Evolutionary conservation across 2,797 vertebrate species (phyloP).

Genomic region (Sebastiscus albofasciatus): DNA sequence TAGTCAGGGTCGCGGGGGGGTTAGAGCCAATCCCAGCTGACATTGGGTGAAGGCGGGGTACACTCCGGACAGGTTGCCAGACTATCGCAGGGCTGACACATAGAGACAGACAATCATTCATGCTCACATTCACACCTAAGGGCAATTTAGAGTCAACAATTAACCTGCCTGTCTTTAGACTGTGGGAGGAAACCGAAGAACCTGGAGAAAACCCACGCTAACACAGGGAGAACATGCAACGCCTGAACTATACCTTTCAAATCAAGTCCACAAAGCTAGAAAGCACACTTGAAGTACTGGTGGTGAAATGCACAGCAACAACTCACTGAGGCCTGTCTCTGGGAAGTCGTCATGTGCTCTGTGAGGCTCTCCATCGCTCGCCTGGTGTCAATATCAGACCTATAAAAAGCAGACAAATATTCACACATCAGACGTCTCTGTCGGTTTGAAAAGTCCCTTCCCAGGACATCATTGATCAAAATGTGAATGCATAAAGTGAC

Average conservation of each 20-base stretch:
- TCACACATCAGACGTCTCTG: constrained; percentile 11
- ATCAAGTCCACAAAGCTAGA: neutral
- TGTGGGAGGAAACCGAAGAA: too few species aligned
- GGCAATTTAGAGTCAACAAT: too few species aligned
- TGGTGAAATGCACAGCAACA: constrained; percentile 28
- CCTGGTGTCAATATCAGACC: constrained; percentile 90
- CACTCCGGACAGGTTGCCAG: too few species aligned
- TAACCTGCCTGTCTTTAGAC: too few species aligned
- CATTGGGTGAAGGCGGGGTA: too few species aligned
- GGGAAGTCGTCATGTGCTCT: constrained; percentile 82
- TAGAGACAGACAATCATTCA: too few species aligned
- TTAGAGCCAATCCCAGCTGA: too few species aligned
- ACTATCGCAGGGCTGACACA: too few species aligned
- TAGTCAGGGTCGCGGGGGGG: too few species aligned
- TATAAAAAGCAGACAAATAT: constrained; percentile 63
- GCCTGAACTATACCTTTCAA: neutral
- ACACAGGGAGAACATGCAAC: too few species aligned
- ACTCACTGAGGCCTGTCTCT: constrained; percentile 89
- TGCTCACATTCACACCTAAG: too few species aligned
- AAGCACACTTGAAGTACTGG: constrained; percentile 3
- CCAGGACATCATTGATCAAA: constrained; percentile 33
- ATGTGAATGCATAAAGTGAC: constrained; percentile 41
- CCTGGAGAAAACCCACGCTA: too few species aligned
- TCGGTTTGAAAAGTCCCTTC: constrained; percentile 26
- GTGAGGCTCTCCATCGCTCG: constrained; percentile 87